These are phyloP conservation scores for Piezodorus guildinii DNA, from an alignment of 1,140 invertebrate genomes.

Conservation along the genomic window DNA sequence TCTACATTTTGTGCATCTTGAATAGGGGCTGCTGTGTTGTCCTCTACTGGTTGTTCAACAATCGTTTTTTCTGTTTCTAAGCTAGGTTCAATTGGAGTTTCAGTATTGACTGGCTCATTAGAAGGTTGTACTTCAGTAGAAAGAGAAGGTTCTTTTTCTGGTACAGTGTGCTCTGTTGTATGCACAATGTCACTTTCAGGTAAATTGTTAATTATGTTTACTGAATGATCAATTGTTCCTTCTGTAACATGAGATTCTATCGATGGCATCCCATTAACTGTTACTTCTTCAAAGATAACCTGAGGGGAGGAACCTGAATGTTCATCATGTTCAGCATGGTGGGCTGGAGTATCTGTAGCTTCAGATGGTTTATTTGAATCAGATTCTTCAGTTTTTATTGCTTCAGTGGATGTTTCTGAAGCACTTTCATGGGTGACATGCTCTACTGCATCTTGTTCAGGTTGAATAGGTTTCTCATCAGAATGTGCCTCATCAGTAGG, in stretches of 20 bases:
- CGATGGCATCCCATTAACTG: not conserved
- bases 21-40: too few relatives aligned
- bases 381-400: too few relatives aligned
- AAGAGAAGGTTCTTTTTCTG: too few relatives aligned
- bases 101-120: too few relatives aligned
- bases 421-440: not conserved
- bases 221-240: not conserved
- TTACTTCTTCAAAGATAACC: constrained; percentile 1
- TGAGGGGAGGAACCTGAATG: not conserved
- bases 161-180: not conserved
- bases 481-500: not conserved
- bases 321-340: not conserved
- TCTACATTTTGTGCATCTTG: too few relatives aligned
- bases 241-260: constrained; percentile 12
- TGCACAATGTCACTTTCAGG: not conserved
- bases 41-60: too few relatives aligned
- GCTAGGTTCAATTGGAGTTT: too few relatives aligned
- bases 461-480: not conserved
- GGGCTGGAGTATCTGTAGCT: not conserved
- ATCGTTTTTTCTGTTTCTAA: too few relatives aligned
- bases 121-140: too few relatives aligned
- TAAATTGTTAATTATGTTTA: too few relatives aligned
- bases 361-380: not conserved
- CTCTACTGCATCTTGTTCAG: not conserved
- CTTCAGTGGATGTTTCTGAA: not conserved